Base-by-base conservation (phyloP, 2,888 invertebrate species). In the Scotopteryx bipunctaria region DNA sequence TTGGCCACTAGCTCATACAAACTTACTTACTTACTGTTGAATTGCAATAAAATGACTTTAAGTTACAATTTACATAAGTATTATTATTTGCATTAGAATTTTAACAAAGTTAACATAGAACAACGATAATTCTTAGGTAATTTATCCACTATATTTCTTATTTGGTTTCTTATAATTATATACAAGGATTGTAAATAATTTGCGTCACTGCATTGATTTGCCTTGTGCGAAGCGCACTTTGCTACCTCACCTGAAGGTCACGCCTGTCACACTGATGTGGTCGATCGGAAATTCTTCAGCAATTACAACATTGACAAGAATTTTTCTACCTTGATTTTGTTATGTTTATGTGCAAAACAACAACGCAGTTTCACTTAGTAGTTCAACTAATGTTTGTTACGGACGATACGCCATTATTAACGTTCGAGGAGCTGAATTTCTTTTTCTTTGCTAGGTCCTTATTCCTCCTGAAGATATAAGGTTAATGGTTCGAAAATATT, bases 201-300 rank as follows among this genome's bases (percentile, higher is more conserved):
- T 56, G 56, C 59, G 57, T 62, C 60, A 63, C 51, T 55, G 42
- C 57, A 49, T 60, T 49, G 43, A 62, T 48, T 52, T 55, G 40
- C 54, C 52, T 57, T 53, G 49, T 50, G 31, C 53, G 63, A 55
- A 58, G 57, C 59, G 63, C 42, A 54, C 49, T 55, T 66, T 67
- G 61, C 64, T 63, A 54, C 59, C 64, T 63, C 61, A 72, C 70
- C 69, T 73, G 81, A 81, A 85, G 83, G 82, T 77, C 77, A 68
- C n/a, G 60, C 59, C 57, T 64, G 66, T 67, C 61, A 64, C 67
- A 69, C 64, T 57, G 67, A 57, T 72, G 77, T 71, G 67, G 66
- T 66, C 27, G 33, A 67, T 67, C 62, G 62, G 71, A 69, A 79
- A 83, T 85, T 82, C 80, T 71, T 81, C 46, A 58, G 53, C 46